A percentile compares a stretch with the other conserved stretches of the same genome.
Evolutionary conservation across 2,113 vertebrate genomes (phyloP).

Genomic region (Melanocharis versteri): DNA sequence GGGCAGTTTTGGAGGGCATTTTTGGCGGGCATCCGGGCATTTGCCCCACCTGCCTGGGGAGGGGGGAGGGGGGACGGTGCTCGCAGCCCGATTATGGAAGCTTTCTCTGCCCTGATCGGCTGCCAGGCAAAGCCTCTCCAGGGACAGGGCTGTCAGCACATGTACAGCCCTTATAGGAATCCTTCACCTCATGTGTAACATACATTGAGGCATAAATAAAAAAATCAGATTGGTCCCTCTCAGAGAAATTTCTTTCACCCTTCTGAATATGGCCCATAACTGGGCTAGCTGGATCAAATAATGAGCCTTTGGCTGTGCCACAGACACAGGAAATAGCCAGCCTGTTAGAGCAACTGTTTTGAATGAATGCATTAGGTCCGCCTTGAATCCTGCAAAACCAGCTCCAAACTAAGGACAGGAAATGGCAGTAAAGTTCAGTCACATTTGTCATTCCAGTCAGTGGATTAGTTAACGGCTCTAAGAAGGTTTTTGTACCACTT

Average conservation of each 20-base stretch:
- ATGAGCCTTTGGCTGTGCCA: neutral
- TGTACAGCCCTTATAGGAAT: neutral
- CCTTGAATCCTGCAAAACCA: neutral
- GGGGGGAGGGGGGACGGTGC: accelerated
- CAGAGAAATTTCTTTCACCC: neutral
- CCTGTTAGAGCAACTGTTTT: neutral
- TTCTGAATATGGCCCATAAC: neutral
- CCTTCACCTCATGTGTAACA: neutral
- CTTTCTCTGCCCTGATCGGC: too few relatives aligned
- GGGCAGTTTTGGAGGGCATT: neutral
- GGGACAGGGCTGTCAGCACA: too few relatives aligned
- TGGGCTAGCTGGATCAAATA: neutral
- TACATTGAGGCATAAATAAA: neutral
- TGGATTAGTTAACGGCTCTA: neutral
- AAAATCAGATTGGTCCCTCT: neutral
- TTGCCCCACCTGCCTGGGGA: too few relatives aligned
- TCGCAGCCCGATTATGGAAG: accelerated
- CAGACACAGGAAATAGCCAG: neutral
- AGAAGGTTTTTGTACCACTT: neutral
- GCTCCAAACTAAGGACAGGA: neutral
- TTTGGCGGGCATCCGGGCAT: accelerated
- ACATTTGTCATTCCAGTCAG: neutral
- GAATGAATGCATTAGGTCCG: neutral
- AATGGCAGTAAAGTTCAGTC: neutral
- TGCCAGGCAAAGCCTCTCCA: neutral